These are phyloP conservation scores for Akabosia matsudoensis DNA, from an alignment of 1,140 invertebrate genomes.

Conservation along the genomic window DNA sequence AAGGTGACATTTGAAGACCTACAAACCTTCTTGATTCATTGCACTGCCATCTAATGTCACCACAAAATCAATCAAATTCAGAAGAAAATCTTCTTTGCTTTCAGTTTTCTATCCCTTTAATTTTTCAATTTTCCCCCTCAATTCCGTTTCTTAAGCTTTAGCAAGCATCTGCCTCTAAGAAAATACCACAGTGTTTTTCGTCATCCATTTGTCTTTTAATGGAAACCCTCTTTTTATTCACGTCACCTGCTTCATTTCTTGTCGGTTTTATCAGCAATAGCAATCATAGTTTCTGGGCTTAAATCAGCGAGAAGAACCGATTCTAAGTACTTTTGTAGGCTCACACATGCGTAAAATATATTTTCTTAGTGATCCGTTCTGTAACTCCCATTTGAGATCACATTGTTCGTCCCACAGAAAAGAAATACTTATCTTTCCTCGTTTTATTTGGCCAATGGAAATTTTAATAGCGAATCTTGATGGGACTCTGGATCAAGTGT, in stretches of 20 bases:
- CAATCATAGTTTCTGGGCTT: background rate
- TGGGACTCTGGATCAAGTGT: background rate
- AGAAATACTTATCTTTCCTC: too few relatives aligned
- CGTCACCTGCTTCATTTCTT: background rate
- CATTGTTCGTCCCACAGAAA: too few relatives aligned
- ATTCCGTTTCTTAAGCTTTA: too few relatives aligned
- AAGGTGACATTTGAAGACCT: constrained; percentile 11
- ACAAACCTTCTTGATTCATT: constrained; percentile 19
- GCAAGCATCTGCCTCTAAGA: too few relatives aligned
- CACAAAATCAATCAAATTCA: constrained; percentile 20
- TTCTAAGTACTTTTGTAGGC: too few relatives aligned
- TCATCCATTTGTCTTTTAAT: too few relatives aligned
- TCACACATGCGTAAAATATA: constrained; percentile 1
- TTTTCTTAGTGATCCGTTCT: background rate
- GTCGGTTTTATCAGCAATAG: background rate
- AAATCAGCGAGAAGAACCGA: too few relatives aligned
- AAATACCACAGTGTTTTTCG: too few relatives aligned
- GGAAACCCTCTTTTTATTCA: background rate
- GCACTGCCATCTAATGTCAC: constrained; percentile 8
- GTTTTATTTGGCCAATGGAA: too few relatives aligned
- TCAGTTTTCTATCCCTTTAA: background rate
- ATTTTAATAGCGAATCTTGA: too few relatives aligned
- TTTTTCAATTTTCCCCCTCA: too few relatives aligned
- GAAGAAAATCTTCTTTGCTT: background rate
- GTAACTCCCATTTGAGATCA: background rate